phyloP scores from a whole-genome alignment of 2,888 invertebrate genomes.

The Marasmarcha lunaedactyla region DNA sequence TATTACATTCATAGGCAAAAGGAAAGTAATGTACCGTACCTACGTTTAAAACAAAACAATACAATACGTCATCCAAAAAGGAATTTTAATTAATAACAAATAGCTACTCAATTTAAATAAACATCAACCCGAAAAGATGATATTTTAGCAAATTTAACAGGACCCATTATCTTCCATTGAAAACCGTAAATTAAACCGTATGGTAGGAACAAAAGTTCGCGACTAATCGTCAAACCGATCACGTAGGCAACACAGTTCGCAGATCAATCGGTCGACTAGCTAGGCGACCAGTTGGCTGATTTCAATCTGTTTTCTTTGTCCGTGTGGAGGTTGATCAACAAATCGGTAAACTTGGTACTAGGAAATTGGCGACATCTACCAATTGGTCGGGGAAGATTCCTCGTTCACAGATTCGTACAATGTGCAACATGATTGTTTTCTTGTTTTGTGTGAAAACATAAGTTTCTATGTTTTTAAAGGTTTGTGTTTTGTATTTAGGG shows the following conservation, averaged over 20 bases:
- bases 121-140: conserved; percentile 31
- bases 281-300: conserved; percentile 27
- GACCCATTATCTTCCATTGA: conserved; percentile 57
- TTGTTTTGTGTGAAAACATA: not conserved
- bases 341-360: conserved; percentile 27
- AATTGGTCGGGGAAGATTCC: conserved; percentile 28
- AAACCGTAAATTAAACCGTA: conserved; percentile 59
- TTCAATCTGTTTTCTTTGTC: conserved; percentile 63
- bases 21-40: too few species aligned
- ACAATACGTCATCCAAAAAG: too few species aligned
- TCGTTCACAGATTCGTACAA: conserved; percentile 19
- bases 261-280: conserved; percentile 16
- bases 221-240: conserved; percentile 30
- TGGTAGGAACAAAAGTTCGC: conserved; percentile 31
- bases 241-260: conserved; percentile 22
- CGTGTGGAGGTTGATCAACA: conserved; percentile 27
- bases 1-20: too few species aligned
- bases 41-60: too few species aligned
- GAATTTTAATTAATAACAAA: too few species aligned
- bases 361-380: conserved; percentile 28
- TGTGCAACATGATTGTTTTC: not conserved
- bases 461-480: not conserved
- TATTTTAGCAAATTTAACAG: conserved; percentile 52
- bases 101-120: too few species aligned
- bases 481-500: conserved; percentile 2